Base-by-base conservation (phyloP, 2,797 vertebrate species). In the Fundulus diaphanus region DNA sequence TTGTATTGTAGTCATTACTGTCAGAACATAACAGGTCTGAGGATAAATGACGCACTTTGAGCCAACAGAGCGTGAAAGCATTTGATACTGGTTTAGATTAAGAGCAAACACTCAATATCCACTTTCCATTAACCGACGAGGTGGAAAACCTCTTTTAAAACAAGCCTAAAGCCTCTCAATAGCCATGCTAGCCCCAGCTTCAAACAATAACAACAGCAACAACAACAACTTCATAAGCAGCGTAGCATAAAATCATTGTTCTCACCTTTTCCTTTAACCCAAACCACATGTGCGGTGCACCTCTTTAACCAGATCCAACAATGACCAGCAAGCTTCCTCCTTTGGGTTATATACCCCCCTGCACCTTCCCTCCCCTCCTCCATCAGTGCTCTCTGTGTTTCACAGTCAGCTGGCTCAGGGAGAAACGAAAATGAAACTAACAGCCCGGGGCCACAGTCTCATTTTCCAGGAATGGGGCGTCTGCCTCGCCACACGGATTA, bases 401-500 rank as follows among this genome's bases (percentile, higher is more conserved):
- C 27, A 57, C 70, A 31, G 72, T 84, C 66, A 52, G 77, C 31
- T 9, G 66, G 80, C 1, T 0, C 1, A 35, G 40, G 87, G 87
- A 88, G 89, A 93, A 93, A 89, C 0, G 80, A 92, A 93, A 93
- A 68, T 74, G 87, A 93, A 92, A 90, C 67, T 68, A 13, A 12
- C 3, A 33, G 27, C 44, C 59, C 22, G 24, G 3, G 52, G 56
- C 1, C 31, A 40, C 7, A 54, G 74, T 77, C 49, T 81, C 75
- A 57, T 70, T 29, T 90, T 68, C 68, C 31, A 57, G 76, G 88
- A 92, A 83, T 42, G 40, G 51, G 42, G 33, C 1, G n/a, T n/a
- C 0, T 0, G 31, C 4, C 11, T 66, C 18, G 31, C 9, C 42
- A 42, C 40, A 11, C 42, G 13, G 42, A 20, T 18, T 20, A 49